phyloP scores from a whole-genome alignment of 35 echinoderm and acorn worm genomes.

The Chiridota heheva region DNA sequence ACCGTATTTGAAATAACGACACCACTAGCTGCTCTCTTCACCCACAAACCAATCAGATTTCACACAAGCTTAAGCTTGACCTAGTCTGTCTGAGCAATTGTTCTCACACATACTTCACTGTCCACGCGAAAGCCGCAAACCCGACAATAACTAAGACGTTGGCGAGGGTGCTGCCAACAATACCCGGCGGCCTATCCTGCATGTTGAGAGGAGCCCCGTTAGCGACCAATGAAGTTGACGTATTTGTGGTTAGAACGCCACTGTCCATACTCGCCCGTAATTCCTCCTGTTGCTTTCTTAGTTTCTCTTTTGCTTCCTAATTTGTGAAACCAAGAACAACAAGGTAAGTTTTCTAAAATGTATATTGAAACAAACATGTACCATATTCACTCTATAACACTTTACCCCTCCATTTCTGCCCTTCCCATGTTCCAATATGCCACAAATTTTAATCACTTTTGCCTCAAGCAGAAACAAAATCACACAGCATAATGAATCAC shows the following conservation, averaged over 20 bases:
- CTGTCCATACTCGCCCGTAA: slow-evolving; percentile 65
- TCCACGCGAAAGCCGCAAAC: slow-evolving; percentile 97
- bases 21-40: too few species aligned
- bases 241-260: not conserved
- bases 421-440: too few species aligned
- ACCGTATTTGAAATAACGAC: too few species aligned
- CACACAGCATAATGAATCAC: not conserved
- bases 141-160: slow-evolving; percentile 95
- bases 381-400: not conserved
- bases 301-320: slow-evolving; percentile 76
- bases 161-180: slow-evolving; percentile 87
- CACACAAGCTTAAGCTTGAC: too few species aligned
- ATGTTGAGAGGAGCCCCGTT: not conserved
- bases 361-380: not conserved
- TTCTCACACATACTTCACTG: slow-evolving; percentile 96
- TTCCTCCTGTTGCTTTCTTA: slow-evolving; percentile 73
- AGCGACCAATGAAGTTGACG: not conserved
- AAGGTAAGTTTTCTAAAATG: slow-evolving; percentile 3
- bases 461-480: too few species aligned
- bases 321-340: slow-evolving; percentile 4
- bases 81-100: slow-evolving; percentile 83
- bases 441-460: too few species aligned
- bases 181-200: slow-evolving; percentile 64
- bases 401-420: too few species aligned
- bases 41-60: too few species aligned